These are phyloP conservation scores for Megastigmus dorsalis DNA, from an alignment of 2,888 invertebrate species.

Conservation along the genomic window DNA sequence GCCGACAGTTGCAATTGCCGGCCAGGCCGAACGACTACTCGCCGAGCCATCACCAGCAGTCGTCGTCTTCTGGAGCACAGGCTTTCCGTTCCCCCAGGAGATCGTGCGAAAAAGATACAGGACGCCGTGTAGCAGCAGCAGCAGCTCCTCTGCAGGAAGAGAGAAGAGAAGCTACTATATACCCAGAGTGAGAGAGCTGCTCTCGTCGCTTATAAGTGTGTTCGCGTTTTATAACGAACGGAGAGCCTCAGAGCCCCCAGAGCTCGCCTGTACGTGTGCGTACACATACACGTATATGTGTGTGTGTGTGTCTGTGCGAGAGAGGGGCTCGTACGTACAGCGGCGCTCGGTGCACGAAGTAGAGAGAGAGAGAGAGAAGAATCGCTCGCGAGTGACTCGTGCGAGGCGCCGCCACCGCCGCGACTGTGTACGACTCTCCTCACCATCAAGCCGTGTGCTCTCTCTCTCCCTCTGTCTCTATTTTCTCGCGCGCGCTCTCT, in stretches of 20 bases:
- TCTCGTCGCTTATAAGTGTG: slow-evolving; percentile 1
- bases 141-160: not conserved
- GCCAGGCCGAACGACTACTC: slow-evolving; percentile 52
- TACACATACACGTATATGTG: not conserved
- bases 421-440: slow-evolving; percentile 40
- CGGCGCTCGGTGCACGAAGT: not conserved
- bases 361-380: slow-evolving; percentile 50
- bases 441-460: slow-evolving; percentile 31
- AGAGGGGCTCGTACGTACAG: too few species aligned
- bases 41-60: too few species aligned
- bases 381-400: slow-evolving; percentile 46
- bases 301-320: too few species aligned
- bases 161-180: too few species aligned
- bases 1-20: slow-evolving; percentile 56
- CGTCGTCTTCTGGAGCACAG: too few species aligned
- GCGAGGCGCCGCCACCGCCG: slow-evolving; percentile 50
- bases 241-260: not conserved
- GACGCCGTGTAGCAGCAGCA: not conserved
- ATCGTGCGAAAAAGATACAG: not conserved
- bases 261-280: not conserved
- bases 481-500: not conserved
- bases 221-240: not conserved
- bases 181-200: too few species aligned
- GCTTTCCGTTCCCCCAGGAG: too few species aligned
- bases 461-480: not conserved